Base-by-base conservation (phyloP, 2,797 vertebrate species). In the Arvicola amphibius region DNA sequence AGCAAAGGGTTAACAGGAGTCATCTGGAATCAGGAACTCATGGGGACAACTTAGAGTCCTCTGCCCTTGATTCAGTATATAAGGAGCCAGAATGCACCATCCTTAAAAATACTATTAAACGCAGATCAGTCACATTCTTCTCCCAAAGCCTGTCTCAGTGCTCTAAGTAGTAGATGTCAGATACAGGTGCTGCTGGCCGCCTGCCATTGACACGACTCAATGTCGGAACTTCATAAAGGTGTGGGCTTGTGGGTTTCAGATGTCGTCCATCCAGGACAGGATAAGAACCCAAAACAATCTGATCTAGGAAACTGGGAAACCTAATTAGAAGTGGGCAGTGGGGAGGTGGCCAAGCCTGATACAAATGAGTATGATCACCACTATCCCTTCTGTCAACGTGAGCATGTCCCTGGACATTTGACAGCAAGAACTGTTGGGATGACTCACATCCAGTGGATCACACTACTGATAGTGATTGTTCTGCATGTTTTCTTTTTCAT, bases 31-130 rank as follows among this genome's bases (percentile, higher is more conserved):
- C 67, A n/a, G 92, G 92, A 46, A 6, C 29, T 96, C 51, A 6
- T 37, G 3, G 34, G 3, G 48, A 56, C 76, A 91, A 90, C 69
- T 43, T 43, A 78, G 43, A 34, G 16, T 5, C 14, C 13, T 78
- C 34, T 40, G 21, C 14, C 21, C 59, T 63, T 96, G 29, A 32
- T 79, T 91, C 74, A 67, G 40, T 86, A 89, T 74, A 53, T 48
- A 84, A 94, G 69, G n/a, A 85, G 37, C 37, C 32, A n/a, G 37
- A 4, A 79, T 79, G 32, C 61, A 17, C 48, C 71, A 90, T 80
- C 79, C 74, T 88, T 81, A 88, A 95, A 88, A 12, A 63, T 65
- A 51, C 37, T 88, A 59, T 83, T 51, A 92, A 88, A 92, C 46
- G 32, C 17, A 80, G 13, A 46, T 65, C 37, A 77, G 43, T 92